Evolutionary conservation across 2,888 invertebrate genomes (phyloP).

Genomic region (Noctua pronuba): DNA sequence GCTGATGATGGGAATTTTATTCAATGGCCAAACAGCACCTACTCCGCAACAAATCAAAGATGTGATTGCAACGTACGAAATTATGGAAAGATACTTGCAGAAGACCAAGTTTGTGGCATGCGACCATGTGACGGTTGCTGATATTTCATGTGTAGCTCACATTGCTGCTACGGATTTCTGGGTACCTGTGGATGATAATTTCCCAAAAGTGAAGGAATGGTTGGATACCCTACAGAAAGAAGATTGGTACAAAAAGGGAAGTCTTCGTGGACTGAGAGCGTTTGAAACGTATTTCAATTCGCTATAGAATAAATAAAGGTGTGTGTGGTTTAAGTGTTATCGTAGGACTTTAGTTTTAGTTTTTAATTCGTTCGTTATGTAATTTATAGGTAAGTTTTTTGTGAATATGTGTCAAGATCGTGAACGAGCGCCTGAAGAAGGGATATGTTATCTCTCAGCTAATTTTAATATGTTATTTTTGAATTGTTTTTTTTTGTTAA

Average conservation of each 20-base stretch:
- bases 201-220: conserved; percentile 69
- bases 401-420: not conserved
- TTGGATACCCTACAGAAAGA: conserved; percentile 58
- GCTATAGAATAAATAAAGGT: not conserved
- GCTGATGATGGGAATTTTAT: not conserved
- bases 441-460: not conserved
- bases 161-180: conserved; percentile 66
- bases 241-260: conserved; percentile 72
- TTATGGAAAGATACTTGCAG: conserved; percentile 73
- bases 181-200: conserved; percentile 70
- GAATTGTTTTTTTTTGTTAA: too few relatives aligned
- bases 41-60: conserved; percentile 63
- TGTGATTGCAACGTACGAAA: conserved; percentile 63
- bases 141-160: conserved; percentile 70
- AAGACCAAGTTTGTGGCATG: conserved; percentile 68
- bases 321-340: not conserved
- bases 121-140: conserved; percentile 68
- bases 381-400: not conserved
- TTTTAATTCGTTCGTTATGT: not conserved
- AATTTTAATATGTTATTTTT: not conserved
- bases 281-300: not conserved
- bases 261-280: conserved; percentile 65
- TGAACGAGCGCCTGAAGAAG: not conserved
- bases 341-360: too few relatives aligned
- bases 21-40: conserved; percentile 17